These are phyloP conservation scores for Equus przewalskii DNA, from an alignment of 2,113 vertebrate genomes.

Conservation along the genomic window DNA sequence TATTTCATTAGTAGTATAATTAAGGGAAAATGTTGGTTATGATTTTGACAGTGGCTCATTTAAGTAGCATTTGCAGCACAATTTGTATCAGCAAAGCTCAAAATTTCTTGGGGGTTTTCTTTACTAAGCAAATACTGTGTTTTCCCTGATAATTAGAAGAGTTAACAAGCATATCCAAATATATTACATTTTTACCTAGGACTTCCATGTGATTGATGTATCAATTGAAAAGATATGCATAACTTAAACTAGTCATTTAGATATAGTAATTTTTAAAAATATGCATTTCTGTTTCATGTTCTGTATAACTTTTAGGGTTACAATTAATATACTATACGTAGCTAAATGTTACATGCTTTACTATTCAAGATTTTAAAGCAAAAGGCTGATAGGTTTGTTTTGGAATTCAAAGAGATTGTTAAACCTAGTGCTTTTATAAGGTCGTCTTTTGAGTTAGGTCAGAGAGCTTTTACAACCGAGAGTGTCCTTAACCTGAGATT, in stretches of 20 bases:
- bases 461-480: slow-evolving; percentile 45
- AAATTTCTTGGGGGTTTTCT: slow-evolving; percentile 74
- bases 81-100: slow-evolving; percentile 65
- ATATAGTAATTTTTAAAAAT: slow-evolving; percentile 17
- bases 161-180: slow-evolving; percentile 60
- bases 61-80: slow-evolving; percentile 71
- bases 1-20: slow-evolving; percentile 70
- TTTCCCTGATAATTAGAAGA: slow-evolving; percentile 52
- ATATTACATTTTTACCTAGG: slow-evolving; percentile 31
- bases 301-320: slow-evolving; percentile 44
- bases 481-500: slow-evolving; percentile 43
- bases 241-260: slow-evolving; percentile 56
- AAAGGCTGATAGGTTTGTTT: slow-evolving; percentile 60
- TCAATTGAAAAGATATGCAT: slow-evolving; percentile 51
- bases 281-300: slow-evolving; percentile 42
- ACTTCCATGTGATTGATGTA: slow-evolving; percentile 34
- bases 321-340: slow-evolving; percentile 9
- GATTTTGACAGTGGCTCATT: slow-evolving; percentile 67
- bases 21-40: slow-evolving; percentile 70
- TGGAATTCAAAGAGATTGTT: slow-evolving; percentile 58
- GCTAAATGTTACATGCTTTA: slow-evolving; percentile 36
- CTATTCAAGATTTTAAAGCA: slow-evolving; percentile 58
- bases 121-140: slow-evolving; percentile 63
- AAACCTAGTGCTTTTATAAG: slow-evolving; percentile 28
- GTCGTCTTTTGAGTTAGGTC: slow-evolving; percentile 48